Evolutionary conservation across 1,140 invertebrate genomes (phyloP), one percentile per base, ranked within the genome.

Genomic region (Carposina sasakii): DNA sequence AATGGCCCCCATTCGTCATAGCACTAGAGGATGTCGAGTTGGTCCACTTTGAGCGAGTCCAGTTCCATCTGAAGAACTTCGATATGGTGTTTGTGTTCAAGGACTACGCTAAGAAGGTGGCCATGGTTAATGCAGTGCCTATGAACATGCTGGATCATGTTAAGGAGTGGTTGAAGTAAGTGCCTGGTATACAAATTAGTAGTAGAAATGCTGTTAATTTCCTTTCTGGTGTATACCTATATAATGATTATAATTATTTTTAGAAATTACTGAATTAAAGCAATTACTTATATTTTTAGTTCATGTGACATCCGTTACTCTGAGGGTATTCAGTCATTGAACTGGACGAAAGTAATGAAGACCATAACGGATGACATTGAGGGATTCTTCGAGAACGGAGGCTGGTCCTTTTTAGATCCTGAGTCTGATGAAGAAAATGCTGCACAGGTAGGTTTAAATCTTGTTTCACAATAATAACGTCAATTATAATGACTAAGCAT

Each of bases 81-180:
- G 98, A 99, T 84, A 99, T 99, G 96, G 95, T 99, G 19, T 99
- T 99, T 76, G 94, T 99, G 23, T 99, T 99, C 71, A 99, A 99
- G 86, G 97, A 99, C 85, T 99, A 99, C 81, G 88, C 90, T 36
- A 91, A 92, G 65, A 99, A 98, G 86, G 92, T 95, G 1, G 91
- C 96, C 0, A 98, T 98, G 93, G 93, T 99, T 0, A 98, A 98
- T 81, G 96, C 98, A 9, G 96, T 99, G 69, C 98, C 98, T 0
- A 99, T 99, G 96, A 96, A 95, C 68, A 94, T 98, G 91, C 86
- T 99, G 63, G 98, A 99, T 87, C 96, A 98, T 86, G 97, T 99
- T 3, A 99, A 99, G 84, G 97, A 99, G 83, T 99, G 98, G 98
- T 86, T 99, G 0, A 99, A 99, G 95, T 97, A 81, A 88, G 72